phyloP scores from a whole-genome alignment of 1,140 invertebrate genomes.

The Psix sp. region DNA sequence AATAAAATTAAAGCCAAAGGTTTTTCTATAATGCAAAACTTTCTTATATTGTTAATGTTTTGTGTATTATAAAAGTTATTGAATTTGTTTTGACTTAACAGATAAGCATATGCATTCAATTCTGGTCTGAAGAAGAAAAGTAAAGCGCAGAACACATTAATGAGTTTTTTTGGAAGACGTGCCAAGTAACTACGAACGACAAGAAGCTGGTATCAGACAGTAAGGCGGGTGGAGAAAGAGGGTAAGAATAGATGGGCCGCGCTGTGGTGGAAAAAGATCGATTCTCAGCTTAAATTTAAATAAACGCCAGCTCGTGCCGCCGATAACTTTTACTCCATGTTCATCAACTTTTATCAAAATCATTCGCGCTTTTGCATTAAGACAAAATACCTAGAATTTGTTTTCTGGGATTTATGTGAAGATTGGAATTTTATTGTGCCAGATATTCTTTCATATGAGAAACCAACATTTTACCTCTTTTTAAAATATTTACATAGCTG shows the following conservation, averaged over 20 bases:
- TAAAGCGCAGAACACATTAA: slow-evolving; percentile 71
- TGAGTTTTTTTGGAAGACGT: slow-evolving; percentile 74
- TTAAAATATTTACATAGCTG: too few relatives aligned
- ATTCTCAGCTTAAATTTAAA: slow-evolving; percentile 75
- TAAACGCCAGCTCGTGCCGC: slow-evolving; percentile 69
- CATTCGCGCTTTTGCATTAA: slow-evolving; percentile 16
- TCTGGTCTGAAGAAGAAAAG: slow-evolving; percentile 44
- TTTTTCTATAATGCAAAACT: neutral
- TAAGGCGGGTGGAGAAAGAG: slow-evolving; percentile 52
- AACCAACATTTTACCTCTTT: too few relatives aligned
- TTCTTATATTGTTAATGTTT: neutral
- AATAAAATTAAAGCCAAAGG: neutral
- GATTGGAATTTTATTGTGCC: too few relatives aligned
- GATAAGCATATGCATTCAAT: slow-evolving; percentile 29
- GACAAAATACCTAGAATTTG: neutral
- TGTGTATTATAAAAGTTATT: neutral
- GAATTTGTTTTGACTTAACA: slow-evolving; percentile 11
- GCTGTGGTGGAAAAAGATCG: slow-evolving; percentile 64
- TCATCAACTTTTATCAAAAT: slow-evolving; percentile 53
- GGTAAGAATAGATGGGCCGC: slow-evolving; percentile 56
- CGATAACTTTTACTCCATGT: slow-evolving; percentile 65
- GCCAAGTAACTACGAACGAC: slow-evolving; percentile 68
- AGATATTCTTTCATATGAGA: too few relatives aligned
- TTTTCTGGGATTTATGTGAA: neutral
- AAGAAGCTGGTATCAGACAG: slow-evolving; percentile 69